Conservation (phyloP, 2,797 vertebrate species). For the Onychomys arenicola region DNA sequence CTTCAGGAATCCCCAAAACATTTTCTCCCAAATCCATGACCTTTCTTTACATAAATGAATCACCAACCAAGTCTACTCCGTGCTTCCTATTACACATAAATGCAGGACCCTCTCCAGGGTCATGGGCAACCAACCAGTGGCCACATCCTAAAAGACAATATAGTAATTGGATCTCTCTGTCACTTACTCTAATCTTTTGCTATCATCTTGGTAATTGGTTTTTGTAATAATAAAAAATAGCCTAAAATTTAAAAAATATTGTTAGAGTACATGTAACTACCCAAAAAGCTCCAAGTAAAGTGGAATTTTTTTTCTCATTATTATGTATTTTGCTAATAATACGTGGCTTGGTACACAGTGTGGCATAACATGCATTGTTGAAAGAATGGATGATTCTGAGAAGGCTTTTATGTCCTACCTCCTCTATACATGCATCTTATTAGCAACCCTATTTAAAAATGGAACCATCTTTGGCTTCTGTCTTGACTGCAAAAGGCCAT, state of each 20-base stretch:
- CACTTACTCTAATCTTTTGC: not conserved
- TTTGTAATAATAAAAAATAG: slow-evolving; percentile 18
- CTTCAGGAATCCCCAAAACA: not conserved
- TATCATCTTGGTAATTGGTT: slow-evolving; percentile 21
- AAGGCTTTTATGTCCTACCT: not conserved
- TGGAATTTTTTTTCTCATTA: not conserved
- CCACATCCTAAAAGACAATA: not conserved
- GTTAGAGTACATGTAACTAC: not conserved
- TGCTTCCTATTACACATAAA: not conserved
- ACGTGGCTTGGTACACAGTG: not conserved
- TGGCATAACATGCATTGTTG: not conserved
- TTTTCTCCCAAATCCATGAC: not conserved
- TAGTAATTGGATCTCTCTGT: not conserved
- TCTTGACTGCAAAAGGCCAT: slow-evolving; percentile 64
- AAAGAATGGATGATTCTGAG: slow-evolving; percentile 44
- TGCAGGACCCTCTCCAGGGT: not conserved
- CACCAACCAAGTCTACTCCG: too few relatives aligned
- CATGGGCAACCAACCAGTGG: not conserved
- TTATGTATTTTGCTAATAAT: not conserved
- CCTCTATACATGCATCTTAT: slow-evolving; percentile 27
- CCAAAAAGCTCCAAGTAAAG: not conserved
- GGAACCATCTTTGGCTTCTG: slow-evolving; percentile 60
- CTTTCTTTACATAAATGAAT: not conserved
- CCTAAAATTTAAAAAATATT: not conserved
- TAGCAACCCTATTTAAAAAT: slow-evolving; percentile 68